Base-by-base conservation (phyloP, 2,797 vertebrate species). In the Neomorphus geoffroyi region DNA sequence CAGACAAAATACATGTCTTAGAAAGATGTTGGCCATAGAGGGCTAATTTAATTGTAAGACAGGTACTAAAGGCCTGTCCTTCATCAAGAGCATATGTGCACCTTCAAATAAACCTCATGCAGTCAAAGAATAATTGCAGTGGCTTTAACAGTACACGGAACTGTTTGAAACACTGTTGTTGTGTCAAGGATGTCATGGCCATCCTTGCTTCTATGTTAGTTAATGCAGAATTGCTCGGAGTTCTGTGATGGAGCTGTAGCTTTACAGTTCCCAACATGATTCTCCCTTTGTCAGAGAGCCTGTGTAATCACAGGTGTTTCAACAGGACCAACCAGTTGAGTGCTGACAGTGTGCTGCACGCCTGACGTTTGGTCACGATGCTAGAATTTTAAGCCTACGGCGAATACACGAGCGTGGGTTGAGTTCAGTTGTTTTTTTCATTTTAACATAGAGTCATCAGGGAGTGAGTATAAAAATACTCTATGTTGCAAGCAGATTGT, bases 341-440 rank as follows among this genome's bases (percentile, higher is more conserved):
- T 32, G 60, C 23, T 45, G 22, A 32, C 18, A 10, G 6, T 32
- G 10, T 50, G 23, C 54, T 0, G 0, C 46, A 62, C 14, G n/a
- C 18, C 19, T 3, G 1, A n/a, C 0, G 3, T 88, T 72, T 65
- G 32, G 45, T 62, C 54, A 41, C 0, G 0, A 3, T 56, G 18
- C 41, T 66, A 18, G 9, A 58, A 58, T 13, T 60, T 75, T 37
- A 66, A 69, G 26, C 7, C 41, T 86, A 4, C 18, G 4, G 12
- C 75, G 14, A 62, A 77, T 28, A 41, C 11, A 12, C 3, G 28
- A 18, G 7, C 27, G 8, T 72, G 27, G 21, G 53, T 2, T 58
- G n/a, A 53, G 13, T 83, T 84, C 8, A 24, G 23, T 35, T 67
- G 11, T 2, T 74, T 80, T 51, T 77, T 56, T 85, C 33, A 13